These are phyloP conservation scores for Drosophila longiperda DNA, from an alignment of 2,888 invertebrate species.

Conservation along the genomic window DNA sequence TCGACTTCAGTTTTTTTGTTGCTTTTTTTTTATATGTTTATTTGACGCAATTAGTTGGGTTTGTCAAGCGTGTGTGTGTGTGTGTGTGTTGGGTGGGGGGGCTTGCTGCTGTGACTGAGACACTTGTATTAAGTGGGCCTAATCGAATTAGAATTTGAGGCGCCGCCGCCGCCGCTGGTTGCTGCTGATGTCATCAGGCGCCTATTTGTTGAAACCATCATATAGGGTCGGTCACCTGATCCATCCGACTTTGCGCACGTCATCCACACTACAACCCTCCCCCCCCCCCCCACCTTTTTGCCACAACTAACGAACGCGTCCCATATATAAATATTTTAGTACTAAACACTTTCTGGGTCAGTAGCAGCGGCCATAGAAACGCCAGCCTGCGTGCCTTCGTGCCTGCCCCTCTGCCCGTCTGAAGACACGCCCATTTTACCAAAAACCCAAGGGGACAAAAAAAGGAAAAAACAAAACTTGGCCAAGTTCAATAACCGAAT, in stretches of 20 bases:
- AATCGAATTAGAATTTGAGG: constrained; percentile 70
- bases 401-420: neutral
- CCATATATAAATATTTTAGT: constrained; percentile 56
- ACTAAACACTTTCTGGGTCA: constrained; percentile 72
- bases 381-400: neutral
- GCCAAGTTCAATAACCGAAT: constrained; percentile 65
- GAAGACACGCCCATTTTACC: constrained; percentile 40
- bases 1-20: too few species aligned
- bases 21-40: constrained; percentile 5
- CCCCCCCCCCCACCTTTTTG: neutral
- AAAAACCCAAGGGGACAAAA: constrained; percentile 1
- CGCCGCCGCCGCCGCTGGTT: constrained; percentile 11
- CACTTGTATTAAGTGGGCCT: constrained; percentile 60
- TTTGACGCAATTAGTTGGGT: constrained; percentile 30
- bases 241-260: neutral
- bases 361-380: constrained; percentile 49
- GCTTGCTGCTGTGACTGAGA: neutral
- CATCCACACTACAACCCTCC: neutral
- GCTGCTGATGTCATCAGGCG: constrained; percentile 64
- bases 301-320: constrained; percentile 10
- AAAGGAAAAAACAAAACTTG: neutral
- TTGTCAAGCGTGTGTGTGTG: neutral
- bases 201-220: constrained; percentile 28
- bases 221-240: constrained; percentile 23
- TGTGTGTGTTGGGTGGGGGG: neutral